phyloP scores from a whole-genome alignment of 2,113 vertebrate genomes.

The Pollachius pollachius region DNA sequence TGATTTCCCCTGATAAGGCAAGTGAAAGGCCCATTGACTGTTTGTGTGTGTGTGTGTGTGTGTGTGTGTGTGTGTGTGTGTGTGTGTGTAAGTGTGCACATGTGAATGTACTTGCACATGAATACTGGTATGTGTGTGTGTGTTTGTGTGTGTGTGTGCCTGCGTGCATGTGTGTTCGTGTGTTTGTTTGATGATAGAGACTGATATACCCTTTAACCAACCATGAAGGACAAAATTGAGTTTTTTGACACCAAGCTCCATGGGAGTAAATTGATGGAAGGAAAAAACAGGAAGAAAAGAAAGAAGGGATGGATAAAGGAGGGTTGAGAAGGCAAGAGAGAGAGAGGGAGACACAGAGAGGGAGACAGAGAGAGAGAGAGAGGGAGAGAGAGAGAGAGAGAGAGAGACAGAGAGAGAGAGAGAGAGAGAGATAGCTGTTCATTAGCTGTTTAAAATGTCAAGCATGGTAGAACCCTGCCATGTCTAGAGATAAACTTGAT shows the following conservation, averaged over 20 bases:
- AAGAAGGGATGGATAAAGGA: no score
- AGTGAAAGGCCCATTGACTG: slow-evolving; percentile 33
- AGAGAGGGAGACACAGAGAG: no score
- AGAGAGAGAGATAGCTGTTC: no score
- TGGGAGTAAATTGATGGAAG: slow-evolving; percentile 10
- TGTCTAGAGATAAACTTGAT: no score
- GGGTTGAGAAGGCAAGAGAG: no score
- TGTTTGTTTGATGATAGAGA: neutral
- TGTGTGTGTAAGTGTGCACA: slow-evolving; percentile 19
- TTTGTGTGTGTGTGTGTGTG: neutral
- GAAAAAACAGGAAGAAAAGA: no score
- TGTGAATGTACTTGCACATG: neutral
- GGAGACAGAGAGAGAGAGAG: no score
- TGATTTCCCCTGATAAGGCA: slow-evolving; percentile 61
- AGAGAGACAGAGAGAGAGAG: no score
- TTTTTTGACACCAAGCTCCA: slow-evolving; percentile 39
- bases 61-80: neutral
- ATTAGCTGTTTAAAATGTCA: no score
- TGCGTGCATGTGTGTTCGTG: neutral
- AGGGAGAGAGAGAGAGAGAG: no score
- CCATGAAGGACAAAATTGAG: slow-evolving; percentile 59
- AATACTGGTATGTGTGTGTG: slow-evolving; percentile 11
- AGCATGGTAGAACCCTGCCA: no score
- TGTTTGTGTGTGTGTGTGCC: neutral
- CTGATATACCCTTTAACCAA: slow-evolving; percentile 58